phyloP scores from a whole-genome alignment of 2,113 vertebrate species.

The Mohoua ochrocephala region DNA sequence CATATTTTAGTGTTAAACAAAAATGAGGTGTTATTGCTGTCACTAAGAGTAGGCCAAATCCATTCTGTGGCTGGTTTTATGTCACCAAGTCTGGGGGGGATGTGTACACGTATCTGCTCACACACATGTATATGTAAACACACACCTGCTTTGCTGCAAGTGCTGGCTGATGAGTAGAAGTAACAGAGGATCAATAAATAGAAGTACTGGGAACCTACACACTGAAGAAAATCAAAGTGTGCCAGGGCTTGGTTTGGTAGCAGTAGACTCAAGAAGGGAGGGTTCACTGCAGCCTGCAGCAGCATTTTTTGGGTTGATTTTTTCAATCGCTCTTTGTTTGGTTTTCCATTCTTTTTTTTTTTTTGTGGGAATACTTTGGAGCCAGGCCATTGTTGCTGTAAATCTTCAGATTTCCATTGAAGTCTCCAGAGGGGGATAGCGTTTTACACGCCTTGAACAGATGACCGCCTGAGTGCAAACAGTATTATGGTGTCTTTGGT shows the following conservation, averaged over 20 bases:
- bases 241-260: neutral
- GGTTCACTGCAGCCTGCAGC: neutral
- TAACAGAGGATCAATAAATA: neutral
- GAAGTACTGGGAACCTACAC: neutral
- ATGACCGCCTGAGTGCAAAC: neutral
- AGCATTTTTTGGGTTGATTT: neutral
- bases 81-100: neutral
- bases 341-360: neutral
- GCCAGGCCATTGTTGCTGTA: neutral
- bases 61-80: neutral
- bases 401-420: neutral
- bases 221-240: neutral
- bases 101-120: fast-evolving
- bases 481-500: neutral
- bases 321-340: neutral
- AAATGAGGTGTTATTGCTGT: neutral
- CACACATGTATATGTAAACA: too few species aligned
- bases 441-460: neutral
- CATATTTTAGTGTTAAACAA: neutral
- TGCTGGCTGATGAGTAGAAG: neutral
- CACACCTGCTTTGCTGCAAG: neutral
- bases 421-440: neutral
- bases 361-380: neutral
- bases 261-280: neutral
- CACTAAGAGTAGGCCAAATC: neutral